Evolutionary conservation across 1,140 invertebrate species (phyloP).

Genomic region (Lordiphosa clarofinis): DNA sequence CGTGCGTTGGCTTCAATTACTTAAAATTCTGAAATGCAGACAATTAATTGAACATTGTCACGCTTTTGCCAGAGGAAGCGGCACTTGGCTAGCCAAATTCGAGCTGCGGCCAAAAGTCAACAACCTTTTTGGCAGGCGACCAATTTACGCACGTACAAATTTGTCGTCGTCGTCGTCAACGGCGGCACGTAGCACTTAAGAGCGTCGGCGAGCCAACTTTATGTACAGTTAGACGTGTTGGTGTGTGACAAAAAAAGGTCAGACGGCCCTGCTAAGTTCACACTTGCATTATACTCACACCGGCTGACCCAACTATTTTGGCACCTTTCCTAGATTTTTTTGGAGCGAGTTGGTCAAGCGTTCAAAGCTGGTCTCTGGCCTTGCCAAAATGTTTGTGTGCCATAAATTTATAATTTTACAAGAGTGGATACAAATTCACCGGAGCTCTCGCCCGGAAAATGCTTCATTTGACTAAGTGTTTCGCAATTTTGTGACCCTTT

Average conservation of each 20-base stretch:
- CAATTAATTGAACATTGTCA: slow-evolving; percentile 74
- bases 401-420: slow-evolving; percentile 73
- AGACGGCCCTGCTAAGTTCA: neutral
- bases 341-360: slow-evolving; percentile 30
- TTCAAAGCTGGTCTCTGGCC: slow-evolving; percentile 36
- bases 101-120: slow-evolving; percentile 60
- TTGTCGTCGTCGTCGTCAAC: slow-evolving; percentile 36
- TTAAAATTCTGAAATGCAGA: slow-evolving; percentile 72
- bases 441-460: slow-evolving; percentile 66
- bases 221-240: slow-evolving; percentile 40
- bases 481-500: slow-evolving; percentile 53
- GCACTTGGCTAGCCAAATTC: slow-evolving; percentile 52
- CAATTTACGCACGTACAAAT: slow-evolving; percentile 72
- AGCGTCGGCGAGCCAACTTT: slow-evolving; percentile 33
- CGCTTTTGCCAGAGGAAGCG: slow-evolving; percentile 62
- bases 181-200: slow-evolving; percentile 32
- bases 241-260: slow-evolving; percentile 9
- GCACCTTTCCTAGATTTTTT: slow-evolving; percentile 6
- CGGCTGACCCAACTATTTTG: slow-evolving; percentile 24
- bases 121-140: slow-evolving; percentile 66
- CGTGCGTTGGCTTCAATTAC: slow-evolving; percentile 68
- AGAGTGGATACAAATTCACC: slow-evolving; percentile 48
- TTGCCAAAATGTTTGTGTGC: slow-evolving; percentile 25
- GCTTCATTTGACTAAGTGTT: slow-evolving; percentile 55
- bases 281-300: neutral